phyloP scores from a whole-genome alignment of 2,888 invertebrate genomes.

The Plebejus melissa region DNA sequence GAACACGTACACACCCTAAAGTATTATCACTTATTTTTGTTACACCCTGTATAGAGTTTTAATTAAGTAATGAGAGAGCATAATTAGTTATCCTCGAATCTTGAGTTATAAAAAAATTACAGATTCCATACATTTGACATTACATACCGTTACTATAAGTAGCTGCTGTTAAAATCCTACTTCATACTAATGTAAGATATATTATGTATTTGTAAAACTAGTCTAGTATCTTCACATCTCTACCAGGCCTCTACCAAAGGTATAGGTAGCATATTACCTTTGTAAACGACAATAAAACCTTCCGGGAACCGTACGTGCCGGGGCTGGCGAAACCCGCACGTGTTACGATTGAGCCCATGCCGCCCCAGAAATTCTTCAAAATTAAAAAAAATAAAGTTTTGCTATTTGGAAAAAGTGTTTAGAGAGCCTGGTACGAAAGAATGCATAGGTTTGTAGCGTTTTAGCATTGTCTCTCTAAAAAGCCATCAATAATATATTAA shows the following conservation, averaged over 20 bases:
- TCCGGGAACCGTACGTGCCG: constrained; percentile 25
- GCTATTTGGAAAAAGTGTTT: neutral
- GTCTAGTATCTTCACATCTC: neutral
- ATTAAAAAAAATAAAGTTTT: neutral
- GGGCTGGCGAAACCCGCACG: constrained; percentile 16
- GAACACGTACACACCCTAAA: too few relatives aligned
- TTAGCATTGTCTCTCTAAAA: too few relatives aligned
- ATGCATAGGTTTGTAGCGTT: neutral
- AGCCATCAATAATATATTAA: too few relatives aligned
- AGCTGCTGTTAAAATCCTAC: too few relatives aligned
- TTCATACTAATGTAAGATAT: neutral
- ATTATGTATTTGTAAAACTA: neutral
- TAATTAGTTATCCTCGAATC: too few relatives aligned
- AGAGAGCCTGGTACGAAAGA: neutral
- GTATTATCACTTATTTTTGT: too few relatives aligned
- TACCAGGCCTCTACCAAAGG: neutral
- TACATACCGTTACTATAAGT: neutral
- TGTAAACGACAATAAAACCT: constrained; percentile 8
- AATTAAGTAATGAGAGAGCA: too few relatives aligned
- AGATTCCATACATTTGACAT: too few relatives aligned
- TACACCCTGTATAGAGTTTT: too few relatives aligned
- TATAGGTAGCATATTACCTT: constrained; percentile 6
- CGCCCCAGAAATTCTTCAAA: neutral
- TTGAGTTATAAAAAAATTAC: too few relatives aligned
- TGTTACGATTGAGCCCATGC: neutral